Evolutionary conservation across 2,888 invertebrate species (phyloP).

Genomic region (Carabus problematicus): DNA sequence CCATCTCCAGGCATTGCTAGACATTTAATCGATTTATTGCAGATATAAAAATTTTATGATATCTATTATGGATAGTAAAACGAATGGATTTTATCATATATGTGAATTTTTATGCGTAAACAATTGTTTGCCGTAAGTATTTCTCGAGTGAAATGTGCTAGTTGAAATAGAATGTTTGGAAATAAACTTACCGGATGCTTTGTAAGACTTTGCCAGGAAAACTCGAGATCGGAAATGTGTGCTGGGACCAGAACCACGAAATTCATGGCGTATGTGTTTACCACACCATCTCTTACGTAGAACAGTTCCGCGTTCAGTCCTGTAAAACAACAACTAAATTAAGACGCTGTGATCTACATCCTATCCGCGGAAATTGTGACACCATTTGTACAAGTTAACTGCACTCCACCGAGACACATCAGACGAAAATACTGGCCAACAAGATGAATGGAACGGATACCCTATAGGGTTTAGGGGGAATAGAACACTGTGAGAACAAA

Average conservation of each 20-base stretch:
- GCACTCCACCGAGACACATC: constrained; percentile 25
- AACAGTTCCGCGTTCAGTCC: constrained; percentile 79
- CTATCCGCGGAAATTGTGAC: constrained; percentile 33
- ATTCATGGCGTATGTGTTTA: constrained; percentile 85
- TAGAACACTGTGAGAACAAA: too few relatives aligned
- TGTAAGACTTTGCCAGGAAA: constrained; percentile 84
- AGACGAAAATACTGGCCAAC: neutral
- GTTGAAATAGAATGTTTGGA: constrained; percentile 2
- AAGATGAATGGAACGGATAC: too few relatives aligned
- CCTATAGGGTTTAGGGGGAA: too few relatives aligned
- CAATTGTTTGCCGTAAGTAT: too few relatives aligned
- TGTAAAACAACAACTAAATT: constrained; percentile 58
- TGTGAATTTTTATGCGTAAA: too few relatives aligned
- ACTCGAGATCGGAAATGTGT: constrained; percentile 80
- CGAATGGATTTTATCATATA: too few relatives aligned
- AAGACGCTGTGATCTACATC: constrained; percentile 17
- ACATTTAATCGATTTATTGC: too few relatives aligned
- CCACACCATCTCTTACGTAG: constrained; percentile 83
- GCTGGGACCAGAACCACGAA: constrained; percentile 83
- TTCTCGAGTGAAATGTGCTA: too few relatives aligned
- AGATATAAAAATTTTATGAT: too few relatives aligned
- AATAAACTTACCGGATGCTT: constrained; percentile 71
- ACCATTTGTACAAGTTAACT: constrained; percentile 34
- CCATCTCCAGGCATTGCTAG: too few relatives aligned
- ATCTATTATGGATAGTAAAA: too few relatives aligned